phyloP scores from a whole-genome alignment of 2,888 invertebrate species.

The Spicauda simplicius region DNA sequence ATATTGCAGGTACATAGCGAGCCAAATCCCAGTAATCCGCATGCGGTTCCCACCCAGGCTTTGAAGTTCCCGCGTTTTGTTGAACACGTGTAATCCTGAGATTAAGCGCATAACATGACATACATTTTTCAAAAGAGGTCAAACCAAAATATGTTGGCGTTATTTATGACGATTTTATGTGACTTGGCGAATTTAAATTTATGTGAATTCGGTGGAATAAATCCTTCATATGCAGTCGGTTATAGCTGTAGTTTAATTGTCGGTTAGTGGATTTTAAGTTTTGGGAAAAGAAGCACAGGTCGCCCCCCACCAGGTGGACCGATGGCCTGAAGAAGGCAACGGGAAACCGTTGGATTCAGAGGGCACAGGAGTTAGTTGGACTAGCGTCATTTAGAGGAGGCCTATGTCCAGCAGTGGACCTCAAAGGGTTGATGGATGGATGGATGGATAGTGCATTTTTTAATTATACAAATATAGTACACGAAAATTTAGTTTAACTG shows the following conservation, averaged over 20 bases:
- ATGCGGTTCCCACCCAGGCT: slow-evolving; percentile 66
- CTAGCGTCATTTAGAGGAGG: too few relatives aligned
- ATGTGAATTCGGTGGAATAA: not conserved
- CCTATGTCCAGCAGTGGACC: too few relatives aligned
- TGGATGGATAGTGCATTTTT: too few relatives aligned
- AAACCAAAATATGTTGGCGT: slow-evolving; percentile 13
- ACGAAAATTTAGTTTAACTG: too few relatives aligned
- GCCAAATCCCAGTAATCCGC: slow-evolving; percentile 65
- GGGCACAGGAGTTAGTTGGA: too few relatives aligned
- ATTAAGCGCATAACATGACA: slow-evolving; percentile 47
- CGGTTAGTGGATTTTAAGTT: not conserved
- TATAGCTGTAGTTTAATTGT: not conserved
- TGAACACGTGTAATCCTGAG: slow-evolving; percentile 64
- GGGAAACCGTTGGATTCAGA: too few relatives aligned
- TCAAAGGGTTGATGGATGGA: too few relatives aligned
- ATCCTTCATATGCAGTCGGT: not conserved
- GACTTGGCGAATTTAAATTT: slow-evolving; percentile 1
- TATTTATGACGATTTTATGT: slow-evolving; percentile 19
- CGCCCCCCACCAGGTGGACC: too few relatives aligned
- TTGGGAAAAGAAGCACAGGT: too few relatives aligned
- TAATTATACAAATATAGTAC: too few relatives aligned
- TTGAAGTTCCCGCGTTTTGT: slow-evolving; percentile 64
- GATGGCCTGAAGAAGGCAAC: too few relatives aligned
- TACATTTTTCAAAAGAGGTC: slow-evolving; percentile 37
- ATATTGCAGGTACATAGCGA: slow-evolving; percentile 24